Base-by-base conservation (phyloP, 1,140 invertebrate species). In the Brachionus rotundiformis region DNA sequence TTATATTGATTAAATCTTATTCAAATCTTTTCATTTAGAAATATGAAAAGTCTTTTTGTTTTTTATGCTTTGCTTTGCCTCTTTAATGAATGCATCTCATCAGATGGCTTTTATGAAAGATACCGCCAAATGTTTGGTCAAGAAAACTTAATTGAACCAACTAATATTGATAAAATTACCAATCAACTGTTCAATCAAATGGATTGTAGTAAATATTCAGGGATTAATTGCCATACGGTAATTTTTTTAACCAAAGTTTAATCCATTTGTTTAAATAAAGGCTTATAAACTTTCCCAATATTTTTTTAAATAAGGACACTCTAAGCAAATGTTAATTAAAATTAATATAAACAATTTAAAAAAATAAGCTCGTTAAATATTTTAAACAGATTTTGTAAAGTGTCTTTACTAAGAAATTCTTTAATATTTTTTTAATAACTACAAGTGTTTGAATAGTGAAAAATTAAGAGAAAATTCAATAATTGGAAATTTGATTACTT, bases 51-150 rank as follows among this genome's bases (percentile, higher is more conserved):
- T 68, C 11, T 68, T 19, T 68, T 68, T 3, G 16, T 33, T 11
- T 63, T 16, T 31, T 68, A n/a, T 68, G 16, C 36, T 19, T 33
- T 33, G 16, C 36, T 36, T 33, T 68, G 33, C 16, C 29, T 68
- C 11, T 19, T 68, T 36, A 36, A 8, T 8, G 36, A 68, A 33
- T 19, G n/a, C 29, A 11, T 1, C 16, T 27, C 39, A 44, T 44
- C 39, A 5, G 10, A 5, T 25, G 41, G 44, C 25, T 73, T 41
- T 2, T 79, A 79, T 39, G 47, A 59, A 33, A 31, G 59, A 13
- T 79, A 39, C n/a, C 76, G 76, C 11, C 8, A 39, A 16, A 59
- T 79, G 47, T 79, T 79, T 79, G 76, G 76, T 23, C 49, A 79
- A 39, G 47, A 7, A 25, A 36, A 19, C 25, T n/a, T 63, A 16